Percentiles rank a stretch among this genome's conserved stretches.
phyloP scores from a whole-genome alignment of 1,140 invertebrate genomes.

The Maniola jurtina region DNA sequence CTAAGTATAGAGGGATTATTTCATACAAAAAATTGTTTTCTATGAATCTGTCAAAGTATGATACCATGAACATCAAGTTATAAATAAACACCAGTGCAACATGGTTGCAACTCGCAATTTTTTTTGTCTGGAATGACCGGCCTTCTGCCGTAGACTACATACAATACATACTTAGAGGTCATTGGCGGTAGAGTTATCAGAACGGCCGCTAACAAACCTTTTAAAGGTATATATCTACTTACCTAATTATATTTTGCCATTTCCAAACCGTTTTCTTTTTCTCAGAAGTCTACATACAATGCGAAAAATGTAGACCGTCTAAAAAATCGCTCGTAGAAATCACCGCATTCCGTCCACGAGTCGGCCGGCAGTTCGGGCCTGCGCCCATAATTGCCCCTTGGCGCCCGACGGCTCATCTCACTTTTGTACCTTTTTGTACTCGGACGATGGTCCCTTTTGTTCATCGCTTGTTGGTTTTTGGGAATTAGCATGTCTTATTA shows the following conservation, averaged over 20 bases:
- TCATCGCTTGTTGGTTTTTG: constrained; percentile 73
- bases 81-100: too few species aligned
- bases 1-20: too few species aligned
- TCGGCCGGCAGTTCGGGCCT: constrained; percentile 41
- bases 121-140: too few species aligned
- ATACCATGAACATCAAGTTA: too few species aligned
- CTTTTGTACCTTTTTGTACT: constrained; percentile 60
- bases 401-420: constrained; percentile 64
- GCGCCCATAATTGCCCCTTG: constrained; percentile 66
- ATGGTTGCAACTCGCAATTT: too few species aligned
- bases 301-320: constrained; percentile 48
- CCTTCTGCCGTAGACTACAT: too few species aligned
- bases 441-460: constrained; percentile 54
- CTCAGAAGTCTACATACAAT: constrained; percentile 36
- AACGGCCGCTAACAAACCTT: neutral
- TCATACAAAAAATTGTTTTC: too few species aligned
- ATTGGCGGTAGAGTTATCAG: neutral
- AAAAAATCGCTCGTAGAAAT: constrained; percentile 47
- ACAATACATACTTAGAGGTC: too few species aligned
- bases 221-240: neutral
- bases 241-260: neutral
- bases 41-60: too few species aligned
- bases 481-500: constrained; percentile 78
- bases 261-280: constrained; percentile 21
- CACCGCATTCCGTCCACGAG: constrained; percentile 38